A percentile compares a stretch with the other conserved stretches of the same genome.
Conservation (phyloP, 2,888 invertebrate species). For the Oscheius sp. region DNA sequence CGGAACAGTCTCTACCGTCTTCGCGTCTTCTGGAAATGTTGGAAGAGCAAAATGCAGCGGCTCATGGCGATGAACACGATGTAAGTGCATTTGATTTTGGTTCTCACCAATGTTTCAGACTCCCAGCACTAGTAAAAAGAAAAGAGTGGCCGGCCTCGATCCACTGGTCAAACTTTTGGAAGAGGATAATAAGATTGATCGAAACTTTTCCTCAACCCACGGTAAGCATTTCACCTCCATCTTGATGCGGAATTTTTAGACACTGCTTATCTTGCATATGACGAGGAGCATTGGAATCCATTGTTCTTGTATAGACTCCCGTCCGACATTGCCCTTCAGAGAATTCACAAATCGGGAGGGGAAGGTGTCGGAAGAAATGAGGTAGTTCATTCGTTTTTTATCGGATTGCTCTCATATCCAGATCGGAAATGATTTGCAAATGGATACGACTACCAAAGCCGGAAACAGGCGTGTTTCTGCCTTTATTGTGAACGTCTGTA, state of each 20-base stretch:
- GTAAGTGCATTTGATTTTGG: not conserved
- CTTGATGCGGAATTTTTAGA: slow-evolving; percentile 30
- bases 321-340: slow-evolving; percentile 43
- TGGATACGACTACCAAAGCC: slow-evolving; percentile 60
- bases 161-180: not conserved
- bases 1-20: not conserved
- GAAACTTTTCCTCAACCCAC: slow-evolving; percentile 6
- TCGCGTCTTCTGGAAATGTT: not conserved
- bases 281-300: slow-evolving; percentile 45
- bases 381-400: slow-evolving; percentile 9
- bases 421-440: slow-evolving; percentile 59
- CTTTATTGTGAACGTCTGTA: slow-evolving; percentile 51
- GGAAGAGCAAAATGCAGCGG: not conserved
- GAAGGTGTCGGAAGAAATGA: slow-evolving; percentile 51
- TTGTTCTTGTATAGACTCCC: slow-evolving; percentile 46
- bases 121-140: not conserved
- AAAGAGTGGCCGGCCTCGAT: not conserved
- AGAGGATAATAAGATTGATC: not conserved
- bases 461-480: slow-evolving; percentile 64
- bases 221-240: not conserved
- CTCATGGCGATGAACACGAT: not conserved
- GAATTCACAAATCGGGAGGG: slow-evolving; percentile 43
- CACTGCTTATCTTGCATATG: slow-evolving; percentile 44
- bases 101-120: not conserved
- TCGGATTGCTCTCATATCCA: slow-evolving; percentile 28